phyloP scores from a whole-genome alignment of 2,797 vertebrate species.

The Corythornis leucogaster region DNA sequence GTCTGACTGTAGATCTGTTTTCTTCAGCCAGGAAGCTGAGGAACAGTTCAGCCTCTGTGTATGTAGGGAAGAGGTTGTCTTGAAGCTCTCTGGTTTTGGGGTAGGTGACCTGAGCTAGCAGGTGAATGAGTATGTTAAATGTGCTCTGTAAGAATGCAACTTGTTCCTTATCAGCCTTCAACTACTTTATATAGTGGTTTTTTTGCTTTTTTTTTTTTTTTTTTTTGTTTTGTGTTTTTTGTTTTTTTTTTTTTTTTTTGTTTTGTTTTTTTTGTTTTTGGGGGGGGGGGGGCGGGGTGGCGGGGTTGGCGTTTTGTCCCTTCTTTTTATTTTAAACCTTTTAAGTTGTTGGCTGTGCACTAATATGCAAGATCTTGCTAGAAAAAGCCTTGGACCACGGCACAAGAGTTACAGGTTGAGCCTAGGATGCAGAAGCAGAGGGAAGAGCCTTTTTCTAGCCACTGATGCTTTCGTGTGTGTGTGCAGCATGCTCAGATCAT shows the following conservation, averaged over 20 bases:
- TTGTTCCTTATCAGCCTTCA: not conserved
- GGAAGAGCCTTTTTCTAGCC: not conserved
- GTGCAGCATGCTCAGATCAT: not conserved
- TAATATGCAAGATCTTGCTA: not conserved
- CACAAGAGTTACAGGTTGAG: not conserved
- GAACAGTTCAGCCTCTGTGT: not conserved
- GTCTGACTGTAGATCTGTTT: not conserved
- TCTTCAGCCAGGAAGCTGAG: not conserved
- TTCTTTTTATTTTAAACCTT: not conserved
- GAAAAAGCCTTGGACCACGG: not conserved
- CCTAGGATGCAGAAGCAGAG: not conserved
- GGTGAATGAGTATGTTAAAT: not conserved
- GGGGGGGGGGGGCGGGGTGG: not conserved
- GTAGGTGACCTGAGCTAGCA: not conserved
- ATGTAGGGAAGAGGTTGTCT: not conserved
- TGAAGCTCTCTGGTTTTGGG: not conserved
- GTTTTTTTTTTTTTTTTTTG: no score
- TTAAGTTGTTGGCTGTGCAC: not conserved
- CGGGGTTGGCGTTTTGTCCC: no score
- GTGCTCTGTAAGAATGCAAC: not conserved
- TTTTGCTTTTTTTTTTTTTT: not conserved
- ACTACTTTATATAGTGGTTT: not conserved
- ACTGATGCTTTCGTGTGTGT: accelerated
- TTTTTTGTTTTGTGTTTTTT: not conserved
- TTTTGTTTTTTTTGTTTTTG: not conserved